Conservation (phyloP, 2,113 vertebrate genomes). For the Mesocricetus auratus region DNA sequence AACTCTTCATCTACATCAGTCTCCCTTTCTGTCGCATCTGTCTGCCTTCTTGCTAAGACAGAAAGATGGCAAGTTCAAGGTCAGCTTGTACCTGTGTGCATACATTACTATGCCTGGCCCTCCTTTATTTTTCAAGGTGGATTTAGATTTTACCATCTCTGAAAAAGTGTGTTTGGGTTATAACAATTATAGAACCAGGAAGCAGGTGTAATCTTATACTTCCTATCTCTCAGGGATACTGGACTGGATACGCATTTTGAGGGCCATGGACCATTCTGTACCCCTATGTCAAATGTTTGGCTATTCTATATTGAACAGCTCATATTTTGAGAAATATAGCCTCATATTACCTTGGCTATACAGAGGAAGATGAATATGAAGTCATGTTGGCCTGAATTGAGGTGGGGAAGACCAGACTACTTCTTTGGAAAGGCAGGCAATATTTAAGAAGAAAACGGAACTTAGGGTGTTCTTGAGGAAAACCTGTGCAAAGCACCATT, state of each 20-base stretch:
- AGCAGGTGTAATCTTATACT: background rate
- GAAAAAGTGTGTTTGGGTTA: background rate
- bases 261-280: background rate
- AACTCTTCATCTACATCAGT: background rate
- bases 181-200: constrained; percentile 11
- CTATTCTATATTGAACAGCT: background rate
- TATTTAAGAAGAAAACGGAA: background rate
- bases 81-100: background rate
- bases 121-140: background rate
- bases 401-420: background rate
- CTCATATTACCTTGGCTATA: background rate
- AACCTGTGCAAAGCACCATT: background rate
- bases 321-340: background rate
- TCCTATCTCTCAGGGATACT: background rate
- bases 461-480: background rate
- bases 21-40: background rate
- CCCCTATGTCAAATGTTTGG: background rate
- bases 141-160: background rate
- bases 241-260: background rate
- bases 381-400: background rate
- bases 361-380: background rate
- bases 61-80: background rate
- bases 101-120: background rate
- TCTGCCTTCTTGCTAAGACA: background rate
- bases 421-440: background rate